Percentiles rank a stretch among this genome's conserved stretches.
These are phyloP conservation scores for Cranoglanis bouderius DNA, from an alignment of 2,113 vertebrate species.

Conservation along the genomic window DNA sequence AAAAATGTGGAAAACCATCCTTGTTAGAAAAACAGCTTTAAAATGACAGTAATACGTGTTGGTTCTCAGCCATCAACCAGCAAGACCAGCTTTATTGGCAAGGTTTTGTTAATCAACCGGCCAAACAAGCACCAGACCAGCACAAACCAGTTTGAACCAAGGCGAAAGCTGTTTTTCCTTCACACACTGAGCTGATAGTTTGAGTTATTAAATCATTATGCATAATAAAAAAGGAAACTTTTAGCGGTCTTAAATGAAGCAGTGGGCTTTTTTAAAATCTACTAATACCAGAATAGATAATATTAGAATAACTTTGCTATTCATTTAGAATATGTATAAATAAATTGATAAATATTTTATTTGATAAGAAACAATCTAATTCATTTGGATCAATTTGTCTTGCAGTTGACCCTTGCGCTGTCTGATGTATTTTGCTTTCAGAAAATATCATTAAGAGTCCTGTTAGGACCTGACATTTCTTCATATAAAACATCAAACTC, in stretches of 20 bases:
- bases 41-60: background rate
- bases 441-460: background rate
- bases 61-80: background rate
- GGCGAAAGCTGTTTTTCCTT: background rate
- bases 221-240: background rate
- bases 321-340: background rate
- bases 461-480: background rate
- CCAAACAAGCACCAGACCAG: conserved; percentile 3
- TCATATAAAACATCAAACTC: background rate
- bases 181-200: background rate
- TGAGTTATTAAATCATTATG: background rate
- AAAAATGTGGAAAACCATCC: background rate
- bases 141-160: background rate
- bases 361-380: background rate
- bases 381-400: background rate
- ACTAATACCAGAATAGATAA: background rate
- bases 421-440: too few species aligned
- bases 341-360: background rate
- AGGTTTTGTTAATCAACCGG: background rate
- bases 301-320: background rate
- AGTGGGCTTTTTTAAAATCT: background rate
- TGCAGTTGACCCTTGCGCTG: background rate
- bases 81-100: background rate
- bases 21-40: background rate
- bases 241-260: background rate